Percentiles rank a stretch among this genome's conserved stretches.
These are phyloP conservation scores for Morphnarchus princeps DNA, from an alignment of 2,113 vertebrate species.

Conservation along the genomic window DNA sequence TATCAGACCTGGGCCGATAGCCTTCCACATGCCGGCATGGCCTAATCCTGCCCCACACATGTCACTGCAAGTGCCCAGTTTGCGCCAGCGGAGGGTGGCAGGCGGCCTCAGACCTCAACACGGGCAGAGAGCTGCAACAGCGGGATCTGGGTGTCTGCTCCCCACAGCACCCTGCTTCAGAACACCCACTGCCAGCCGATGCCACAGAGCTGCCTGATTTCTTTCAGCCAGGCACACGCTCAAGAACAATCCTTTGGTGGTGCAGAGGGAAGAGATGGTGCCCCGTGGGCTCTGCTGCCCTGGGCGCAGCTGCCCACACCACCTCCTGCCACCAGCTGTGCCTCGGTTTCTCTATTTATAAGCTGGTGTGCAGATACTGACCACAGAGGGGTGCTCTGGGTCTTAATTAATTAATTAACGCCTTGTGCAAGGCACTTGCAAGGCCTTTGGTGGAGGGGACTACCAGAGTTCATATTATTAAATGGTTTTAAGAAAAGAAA, in stretches of 20 bases:
- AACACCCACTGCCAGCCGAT: fast-evolving
- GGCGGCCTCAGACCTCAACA: background rate
- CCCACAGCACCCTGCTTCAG: background rate
- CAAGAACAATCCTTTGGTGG: fast-evolving
- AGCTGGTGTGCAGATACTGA: slow-evolving; percentile 5
- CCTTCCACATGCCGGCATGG: fast-evolving
- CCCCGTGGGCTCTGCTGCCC: background rate
- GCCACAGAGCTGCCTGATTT: background rate
- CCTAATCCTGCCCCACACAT: fast-evolving
- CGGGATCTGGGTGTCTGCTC: background rate
- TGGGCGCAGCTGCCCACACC: fast-evolving
- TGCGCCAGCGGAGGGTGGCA: background rate
- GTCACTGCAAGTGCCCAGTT: fast-evolving
- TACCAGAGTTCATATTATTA: background rate
- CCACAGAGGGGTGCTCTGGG: slow-evolving; percentile 52
- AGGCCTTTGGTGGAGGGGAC: background rate
- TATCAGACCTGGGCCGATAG: background rate
- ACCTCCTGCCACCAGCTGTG: fast-evolving
- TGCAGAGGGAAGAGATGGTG: background rate
- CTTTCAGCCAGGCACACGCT: fast-evolving
- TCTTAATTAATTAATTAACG: slow-evolving; percentile 63
- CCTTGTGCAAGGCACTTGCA: background rate
- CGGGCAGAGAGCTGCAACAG: background rate
- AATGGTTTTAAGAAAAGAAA: background rate
- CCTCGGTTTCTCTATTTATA: background rate